Percentiles rank a stretch among this genome's conserved stretches.
Conservation (phyloP, 1,140 invertebrate genomes). For the Sarcophaga peregrina region DNA sequence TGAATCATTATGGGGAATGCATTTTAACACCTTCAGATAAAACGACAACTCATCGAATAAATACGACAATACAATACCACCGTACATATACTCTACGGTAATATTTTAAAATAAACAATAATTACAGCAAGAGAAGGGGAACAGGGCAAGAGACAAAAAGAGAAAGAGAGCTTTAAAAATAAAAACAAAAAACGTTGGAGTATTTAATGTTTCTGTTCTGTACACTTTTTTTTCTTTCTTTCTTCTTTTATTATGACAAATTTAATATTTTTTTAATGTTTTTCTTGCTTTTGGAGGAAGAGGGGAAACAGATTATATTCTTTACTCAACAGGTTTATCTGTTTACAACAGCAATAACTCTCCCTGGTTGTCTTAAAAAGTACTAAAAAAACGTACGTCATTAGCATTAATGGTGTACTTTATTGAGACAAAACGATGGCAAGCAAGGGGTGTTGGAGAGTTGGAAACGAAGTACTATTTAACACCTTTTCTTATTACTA, state of each 20-base stretch:
- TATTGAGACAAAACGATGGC: no score
- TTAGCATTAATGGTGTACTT: no score
- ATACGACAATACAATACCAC: not conserved
- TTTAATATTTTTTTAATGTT: not conserved
- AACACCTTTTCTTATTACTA: constrained; percentile 19
- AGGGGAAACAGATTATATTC: no score
- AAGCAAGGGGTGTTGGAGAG: not conserved
- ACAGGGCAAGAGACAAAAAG: no score
- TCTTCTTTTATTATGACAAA: not conserved
- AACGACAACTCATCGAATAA: not conserved
- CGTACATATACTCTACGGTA: not conserved
- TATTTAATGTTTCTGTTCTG: not conserved
- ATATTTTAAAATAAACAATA: not conserved
- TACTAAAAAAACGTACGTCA: no score
- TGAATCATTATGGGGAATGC: constrained; percentile 64
- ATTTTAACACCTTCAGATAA: constrained; percentile 62
- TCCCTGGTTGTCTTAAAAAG: no score
- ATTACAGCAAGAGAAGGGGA: no score
- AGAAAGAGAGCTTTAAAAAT: no score
- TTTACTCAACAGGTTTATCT: no score
- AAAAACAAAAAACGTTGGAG: no score
- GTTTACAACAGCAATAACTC: no score
- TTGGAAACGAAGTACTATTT: not conserved
- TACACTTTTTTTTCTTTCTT: no score
- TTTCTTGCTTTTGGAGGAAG: not conserved